These are phyloP conservation scores for Agriopis aurantiaria DNA, from an alignment of 2,888 invertebrate genomes.

Conservation along the genomic window DNA sequence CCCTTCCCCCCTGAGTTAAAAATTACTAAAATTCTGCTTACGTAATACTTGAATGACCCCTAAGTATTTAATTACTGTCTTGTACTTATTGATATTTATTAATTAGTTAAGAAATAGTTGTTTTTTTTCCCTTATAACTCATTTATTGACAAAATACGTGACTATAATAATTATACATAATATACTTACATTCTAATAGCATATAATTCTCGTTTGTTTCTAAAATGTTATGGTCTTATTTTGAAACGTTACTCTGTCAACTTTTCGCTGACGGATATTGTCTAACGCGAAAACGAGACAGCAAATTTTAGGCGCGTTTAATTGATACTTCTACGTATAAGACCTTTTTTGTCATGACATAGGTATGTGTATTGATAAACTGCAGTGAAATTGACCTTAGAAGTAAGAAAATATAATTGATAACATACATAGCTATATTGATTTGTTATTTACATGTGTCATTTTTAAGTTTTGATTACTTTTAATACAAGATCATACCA, in stretches of 20 bases:
- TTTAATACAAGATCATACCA: not conserved
- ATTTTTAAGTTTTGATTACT: not conserved
- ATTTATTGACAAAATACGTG: conserved; percentile 6
- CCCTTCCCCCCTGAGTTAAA: too few species aligned
- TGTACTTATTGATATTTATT: conserved; percentile 15
- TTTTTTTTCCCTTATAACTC: not conserved
- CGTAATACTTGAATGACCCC: too few species aligned
- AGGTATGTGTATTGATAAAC: not conserved
- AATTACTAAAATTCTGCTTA: too few species aligned
- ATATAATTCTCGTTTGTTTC: not conserved
- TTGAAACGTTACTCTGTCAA: too few species aligned
- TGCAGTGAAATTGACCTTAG: not conserved
- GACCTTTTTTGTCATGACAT: not conserved
- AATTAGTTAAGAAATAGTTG: not conserved
- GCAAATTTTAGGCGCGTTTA: too few species aligned
- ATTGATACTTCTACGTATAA: too few species aligned
- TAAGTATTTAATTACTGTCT: too few species aligned
- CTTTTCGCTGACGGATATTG: too few species aligned
- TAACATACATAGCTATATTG: not conserved
- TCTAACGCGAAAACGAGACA: too few species aligned
- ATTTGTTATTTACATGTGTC: not conserved
- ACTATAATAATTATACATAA: conserved; percentile 2
- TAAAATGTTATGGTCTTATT: not conserved
- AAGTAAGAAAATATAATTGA: not conserved
- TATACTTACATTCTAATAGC: not conserved